Percentiles rank a stretch among this genome's conserved stretches.
phyloP scores from a whole-genome alignment of 1,140 invertebrate species.

The Atta texana region DNA sequence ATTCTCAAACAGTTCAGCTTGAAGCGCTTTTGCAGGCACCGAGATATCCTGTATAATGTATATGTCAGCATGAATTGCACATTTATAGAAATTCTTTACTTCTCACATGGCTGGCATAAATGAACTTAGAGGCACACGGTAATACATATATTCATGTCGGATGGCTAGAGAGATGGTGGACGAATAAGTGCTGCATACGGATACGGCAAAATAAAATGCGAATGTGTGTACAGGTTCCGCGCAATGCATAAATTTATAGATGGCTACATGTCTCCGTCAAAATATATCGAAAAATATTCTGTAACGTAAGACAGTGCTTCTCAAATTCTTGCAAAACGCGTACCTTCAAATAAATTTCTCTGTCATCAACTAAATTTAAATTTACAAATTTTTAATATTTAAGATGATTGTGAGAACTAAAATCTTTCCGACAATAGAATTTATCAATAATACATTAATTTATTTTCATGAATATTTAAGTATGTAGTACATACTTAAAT shows the following conservation, averaged over 20 bases:
- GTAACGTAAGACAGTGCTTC: not conserved
- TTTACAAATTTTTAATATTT: not conserved
- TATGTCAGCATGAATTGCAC: not conserved
- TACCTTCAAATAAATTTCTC: not conserved
- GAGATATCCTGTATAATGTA: not conserved
- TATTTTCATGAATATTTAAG: not conserved
- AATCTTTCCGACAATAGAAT: not conserved
- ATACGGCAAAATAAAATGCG: slow-evolving; percentile 17
- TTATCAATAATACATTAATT: not conserved
- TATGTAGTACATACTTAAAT: no score
- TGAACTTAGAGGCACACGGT: slow-evolving; percentile 29
- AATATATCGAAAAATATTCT: slow-evolving; percentile 25
- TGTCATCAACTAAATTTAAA: not conserved
- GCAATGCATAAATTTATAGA: slow-evolving; percentile 46
- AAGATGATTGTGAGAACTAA: not conserved
- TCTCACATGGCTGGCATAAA: slow-evolving; percentile 35
- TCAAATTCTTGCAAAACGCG: not conserved
- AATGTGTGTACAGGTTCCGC: slow-evolving; percentile 28
- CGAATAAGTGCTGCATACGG: slow-evolving; percentile 30
- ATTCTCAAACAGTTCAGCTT: not conserved
- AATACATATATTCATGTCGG: slow-evolving; percentile 54
- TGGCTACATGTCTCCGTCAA: not conserved
- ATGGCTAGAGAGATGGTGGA: slow-evolving; percentile 22
- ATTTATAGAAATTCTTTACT: slow-evolving; percentile 43
- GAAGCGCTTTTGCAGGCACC: not conserved